Base-by-base conservation (phyloP, 2,888 invertebrate species). In the Blera fallax region DNA sequence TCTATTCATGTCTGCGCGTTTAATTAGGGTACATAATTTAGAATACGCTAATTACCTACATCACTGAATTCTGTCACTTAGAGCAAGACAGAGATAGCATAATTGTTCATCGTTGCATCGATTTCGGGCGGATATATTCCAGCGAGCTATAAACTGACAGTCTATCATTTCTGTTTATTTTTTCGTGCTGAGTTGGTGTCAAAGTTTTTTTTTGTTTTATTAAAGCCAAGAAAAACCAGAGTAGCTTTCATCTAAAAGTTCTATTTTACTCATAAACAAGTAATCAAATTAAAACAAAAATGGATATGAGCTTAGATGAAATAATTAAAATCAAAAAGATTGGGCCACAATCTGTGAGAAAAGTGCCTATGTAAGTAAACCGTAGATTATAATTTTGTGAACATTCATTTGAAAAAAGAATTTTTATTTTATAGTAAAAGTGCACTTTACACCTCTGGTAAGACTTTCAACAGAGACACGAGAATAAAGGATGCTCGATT, bases 401-500 rank as follows among this genome's bases (percentile, higher is more conserved):
- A 8, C 18, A 48, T 45, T 54, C 67, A 14, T 3, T 27, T 29
- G 10, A 60, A 14, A 3, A 37, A n/a, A 1, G 3, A 0, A n/a
- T 45, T 14, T 32, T 40, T 34, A 0, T 27, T 24, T 64, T 64
- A 11, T 34, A 84, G 84, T 8, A 74, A 74, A 80, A 80, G 50
- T 43, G 70, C 73, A 56, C 69, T 56, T 14, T 70, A 54, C 14
- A 50, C 32, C 8, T 27, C 37, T 1, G 80, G 76, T 0, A 85
- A 85, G 16, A 27, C 34, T 5, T 72, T 77, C n/a, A 14, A 62
- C 3, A 58, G 60, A 45, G 76, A 81, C 29, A 60, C 40, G 7
- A 50, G 65, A 16, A 56, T 85, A 14, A 58, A 29, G 37, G 97
- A 97, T 93, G 97, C 96, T 16, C 94, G 97, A 60, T 94, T 95